Conservation (phyloP, 2,888 invertebrate species). For the Creontiades dilutus region DNA sequence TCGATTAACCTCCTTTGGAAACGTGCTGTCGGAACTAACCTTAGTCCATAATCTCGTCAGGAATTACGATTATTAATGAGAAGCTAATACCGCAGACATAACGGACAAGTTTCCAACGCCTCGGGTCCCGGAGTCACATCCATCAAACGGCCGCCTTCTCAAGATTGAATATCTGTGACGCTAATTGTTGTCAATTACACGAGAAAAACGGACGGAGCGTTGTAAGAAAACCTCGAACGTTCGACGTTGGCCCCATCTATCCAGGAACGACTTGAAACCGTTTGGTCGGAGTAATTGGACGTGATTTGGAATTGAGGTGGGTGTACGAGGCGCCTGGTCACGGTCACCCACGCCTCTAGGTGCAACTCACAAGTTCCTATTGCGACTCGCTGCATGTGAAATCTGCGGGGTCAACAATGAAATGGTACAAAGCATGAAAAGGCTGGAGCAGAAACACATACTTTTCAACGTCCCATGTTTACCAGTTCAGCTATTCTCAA, state of each 20-base stretch:
- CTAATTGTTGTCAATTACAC: slow-evolving; percentile 56
- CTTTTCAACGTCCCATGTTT: no score
- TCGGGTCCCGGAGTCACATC: slow-evolving; percentile 3
- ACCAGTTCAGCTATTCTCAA: no score
- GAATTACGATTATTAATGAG: slow-evolving; percentile 1
- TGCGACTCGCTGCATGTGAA: neutral
- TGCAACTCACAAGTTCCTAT: neutral
- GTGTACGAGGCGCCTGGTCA: slow-evolving; percentile 42
- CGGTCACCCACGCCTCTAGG: slow-evolving; percentile 5
- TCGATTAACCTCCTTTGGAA: neutral
- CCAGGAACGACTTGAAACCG: neutral
- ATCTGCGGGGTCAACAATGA: no score
- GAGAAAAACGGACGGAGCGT: slow-evolving; percentile 5
- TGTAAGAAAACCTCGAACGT: slow-evolving; percentile 23
- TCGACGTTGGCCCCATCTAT: neutral
- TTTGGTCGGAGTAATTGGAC: slow-evolving; percentile 7
- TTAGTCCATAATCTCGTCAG: neutral
- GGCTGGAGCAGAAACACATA: no score
- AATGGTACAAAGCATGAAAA: no score
- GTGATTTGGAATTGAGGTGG: slow-evolving; percentile 11
- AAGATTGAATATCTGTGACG: slow-evolving; percentile 59
- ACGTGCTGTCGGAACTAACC: slow-evolving; percentile 4
- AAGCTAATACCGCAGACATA: slow-evolving; percentile 3
- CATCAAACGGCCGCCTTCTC: slow-evolving; percentile 29
- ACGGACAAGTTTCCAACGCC: slow-evolving; percentile 15